These are phyloP conservation scores for Eudasyphora cyanicolor DNA, from an alignment of 2,888 invertebrate species.

Conservation along the genomic window DNA sequence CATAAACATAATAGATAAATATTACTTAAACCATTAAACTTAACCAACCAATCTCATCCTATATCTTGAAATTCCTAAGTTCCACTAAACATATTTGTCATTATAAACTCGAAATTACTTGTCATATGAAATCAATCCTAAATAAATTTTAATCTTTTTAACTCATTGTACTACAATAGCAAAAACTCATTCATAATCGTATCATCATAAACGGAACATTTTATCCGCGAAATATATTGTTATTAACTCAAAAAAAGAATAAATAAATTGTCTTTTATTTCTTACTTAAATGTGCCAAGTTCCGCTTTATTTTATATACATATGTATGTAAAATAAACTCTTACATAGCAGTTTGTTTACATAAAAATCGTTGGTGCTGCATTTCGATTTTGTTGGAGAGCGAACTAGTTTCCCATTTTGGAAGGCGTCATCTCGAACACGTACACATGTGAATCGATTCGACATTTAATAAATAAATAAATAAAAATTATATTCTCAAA, in stretches of 20 bases:
- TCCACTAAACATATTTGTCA: constrained; percentile 59
- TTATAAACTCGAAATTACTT: constrained; percentile 53
- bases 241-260: constrained; percentile 26
- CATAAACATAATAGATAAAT: constrained; percentile 45
- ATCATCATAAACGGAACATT: constrained; percentile 47
- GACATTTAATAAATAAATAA: too few relatives aligned
- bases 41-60: constrained; percentile 58
- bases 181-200: constrained; percentile 53
- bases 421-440: too few relatives aligned
- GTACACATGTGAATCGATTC: too few relatives aligned
- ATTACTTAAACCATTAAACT: constrained; percentile 47
- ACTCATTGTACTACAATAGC: constrained; percentile 44
- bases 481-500: too few relatives aligned
- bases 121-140: constrained; percentile 56
- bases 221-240: constrained; percentile 46
- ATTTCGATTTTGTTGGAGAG: too few relatives aligned
- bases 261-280: neutral
- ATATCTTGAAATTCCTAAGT: constrained; percentile 64
- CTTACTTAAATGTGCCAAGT: neutral
- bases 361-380: too few relatives aligned
- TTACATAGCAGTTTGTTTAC: too few relatives aligned
- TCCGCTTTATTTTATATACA: too few relatives aligned
- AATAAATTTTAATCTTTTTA: constrained; percentile 32
- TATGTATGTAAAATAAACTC: too few relatives aligned
- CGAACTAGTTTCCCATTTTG: too few relatives aligned